phyloP scores from a whole-genome alignment of 2,888 invertebrate species.

The Drosophila stalkeri region DNA sequence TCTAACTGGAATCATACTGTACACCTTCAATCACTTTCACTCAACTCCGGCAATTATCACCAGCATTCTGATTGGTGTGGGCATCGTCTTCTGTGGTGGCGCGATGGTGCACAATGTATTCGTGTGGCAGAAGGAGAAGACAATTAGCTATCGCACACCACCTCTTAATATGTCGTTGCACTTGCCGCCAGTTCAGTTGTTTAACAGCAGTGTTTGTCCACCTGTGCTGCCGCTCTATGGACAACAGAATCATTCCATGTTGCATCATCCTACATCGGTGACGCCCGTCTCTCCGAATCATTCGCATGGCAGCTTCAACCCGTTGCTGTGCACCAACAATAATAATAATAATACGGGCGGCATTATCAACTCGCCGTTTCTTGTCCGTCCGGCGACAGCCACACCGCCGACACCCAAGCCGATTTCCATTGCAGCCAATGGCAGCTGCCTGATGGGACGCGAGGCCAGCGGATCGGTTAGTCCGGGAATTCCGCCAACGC shows the following conservation, averaged over 20 bases:
- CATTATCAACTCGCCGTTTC: conserved; percentile 76
- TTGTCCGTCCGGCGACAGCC: conserved; percentile 84
- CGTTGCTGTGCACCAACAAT: conserved; percentile 66
- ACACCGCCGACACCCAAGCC: conserved; percentile 85
- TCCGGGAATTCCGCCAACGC: conserved; percentile 87
- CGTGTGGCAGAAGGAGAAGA: conserved; percentile 96
- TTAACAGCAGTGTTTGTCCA: conserved; percentile 49
- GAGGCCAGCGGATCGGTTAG: conserved; percentile 88
- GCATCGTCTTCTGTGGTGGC: conserved; percentile 95
- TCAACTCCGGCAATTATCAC: conserved; percentile 96
- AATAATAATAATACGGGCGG: conserved; percentile 58
- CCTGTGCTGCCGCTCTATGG: conserved; percentile 26
- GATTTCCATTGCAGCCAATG: conserved; percentile 54
- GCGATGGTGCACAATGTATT: conserved; percentile 98
- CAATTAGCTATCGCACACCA: conserved; percentile 89
- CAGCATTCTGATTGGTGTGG: conserved; percentile 95
- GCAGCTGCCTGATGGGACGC: conserved; percentile 58
- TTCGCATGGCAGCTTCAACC: conserved; percentile 85
- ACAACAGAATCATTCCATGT: conserved; percentile 58
- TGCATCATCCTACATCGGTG: conserved; percentile 84
- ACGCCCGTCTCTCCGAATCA: conserved; percentile 85
- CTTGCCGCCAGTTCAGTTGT: conserved; percentile 71
- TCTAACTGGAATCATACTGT: conserved; percentile 95
- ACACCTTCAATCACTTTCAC: conserved; percentile 96
- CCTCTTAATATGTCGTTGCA: conserved; percentile 66